Base-by-base conservation (phyloP, 2,888 invertebrate genomes). In the Cheilosia vulpina region DNA sequence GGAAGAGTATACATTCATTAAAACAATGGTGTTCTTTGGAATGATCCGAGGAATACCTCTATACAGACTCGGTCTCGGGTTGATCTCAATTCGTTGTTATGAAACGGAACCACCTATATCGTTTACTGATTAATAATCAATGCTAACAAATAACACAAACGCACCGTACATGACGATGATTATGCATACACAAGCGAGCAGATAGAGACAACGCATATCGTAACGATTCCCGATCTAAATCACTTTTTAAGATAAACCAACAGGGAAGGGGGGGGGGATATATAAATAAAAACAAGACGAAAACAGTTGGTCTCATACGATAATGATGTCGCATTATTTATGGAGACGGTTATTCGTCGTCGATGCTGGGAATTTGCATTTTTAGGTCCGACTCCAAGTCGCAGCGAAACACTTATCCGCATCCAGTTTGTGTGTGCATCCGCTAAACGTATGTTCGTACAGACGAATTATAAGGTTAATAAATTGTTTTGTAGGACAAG, bases 271-370 rank as follows among this genome's bases (percentile, higher is more conserved):
- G 0, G 38, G 53, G 4, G 52, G 38, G 76, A 57, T 65, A 45
- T 43, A 60, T 68, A 63, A 58, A 19, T 45, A 50, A 57, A 47
- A 52, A 71, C 3, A 21, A 60, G 5, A 52, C 60, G 31, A 43
- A 69, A 53, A 47, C 38, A 76, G 66, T 80, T 78, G 65, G 80
- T 53, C 76, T 72, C 72, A 38, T 38, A 80, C 88, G 90, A 90
- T 90, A 90, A 90, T 90, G 90, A 90, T 90, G 90, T 90, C 90
- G 91, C 89, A 90, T 90, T 91, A 91, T 91, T 91, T 91, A 91
- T 91, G 91, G 89, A 88, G 88, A 88, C 50, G 43, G 27, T 75
- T 76, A 71, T 84, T 65, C 60, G 69, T 73, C 45, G 71, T 57
- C 19, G 60, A 68, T 66, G 66, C 34, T 41, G 27, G 47, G 55